phyloP scores from a whole-genome alignment of 2,797 vertebrate genomes.

The Pipistrellus kuhlii region DNA sequence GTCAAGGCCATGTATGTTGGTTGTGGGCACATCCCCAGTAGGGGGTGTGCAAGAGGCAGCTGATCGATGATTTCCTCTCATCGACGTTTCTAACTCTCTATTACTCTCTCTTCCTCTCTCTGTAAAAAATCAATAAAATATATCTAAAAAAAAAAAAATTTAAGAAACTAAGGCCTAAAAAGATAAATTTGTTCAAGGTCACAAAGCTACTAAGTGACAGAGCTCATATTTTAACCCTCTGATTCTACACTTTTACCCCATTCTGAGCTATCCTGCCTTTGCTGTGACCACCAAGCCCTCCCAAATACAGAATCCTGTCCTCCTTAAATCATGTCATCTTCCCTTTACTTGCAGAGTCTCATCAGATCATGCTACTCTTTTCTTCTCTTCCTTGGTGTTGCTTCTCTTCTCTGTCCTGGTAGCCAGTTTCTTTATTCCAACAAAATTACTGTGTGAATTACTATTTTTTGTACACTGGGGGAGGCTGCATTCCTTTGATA shows the following conservation, averaged over 20 bases:
- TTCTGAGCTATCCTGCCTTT: background rate
- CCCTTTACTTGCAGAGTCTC: background rate
- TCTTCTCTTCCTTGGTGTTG: background rate
- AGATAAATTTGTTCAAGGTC: conserved; percentile 1
- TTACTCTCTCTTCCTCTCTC: too few species aligned
- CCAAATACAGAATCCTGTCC: background rate
- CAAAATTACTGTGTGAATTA: background rate
- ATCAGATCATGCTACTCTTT: background rate
- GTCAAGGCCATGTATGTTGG: too few species aligned
- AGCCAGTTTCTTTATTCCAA: conserved; percentile 14
- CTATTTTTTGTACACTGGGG: background rate
- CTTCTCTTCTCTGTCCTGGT: conserved; percentile 23
- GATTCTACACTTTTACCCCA: too few species aligned
- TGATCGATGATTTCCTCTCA: too few species aligned
- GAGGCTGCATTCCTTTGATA: background rate
- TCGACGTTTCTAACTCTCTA: too few species aligned
- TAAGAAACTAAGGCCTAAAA: background rate
- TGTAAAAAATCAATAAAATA: too few species aligned
- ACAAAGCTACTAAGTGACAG: background rate
- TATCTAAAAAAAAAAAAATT: background rate
- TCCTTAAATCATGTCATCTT: background rate
- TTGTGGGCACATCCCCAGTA: too few species aligned
- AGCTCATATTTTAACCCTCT: background rate
- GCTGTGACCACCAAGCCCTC: background rate
- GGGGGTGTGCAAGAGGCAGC: too few species aligned